phyloP scores from a whole-genome alignment of 1,140 invertebrate genomes.

The Mycetomoellerius zeteki region DNA sequence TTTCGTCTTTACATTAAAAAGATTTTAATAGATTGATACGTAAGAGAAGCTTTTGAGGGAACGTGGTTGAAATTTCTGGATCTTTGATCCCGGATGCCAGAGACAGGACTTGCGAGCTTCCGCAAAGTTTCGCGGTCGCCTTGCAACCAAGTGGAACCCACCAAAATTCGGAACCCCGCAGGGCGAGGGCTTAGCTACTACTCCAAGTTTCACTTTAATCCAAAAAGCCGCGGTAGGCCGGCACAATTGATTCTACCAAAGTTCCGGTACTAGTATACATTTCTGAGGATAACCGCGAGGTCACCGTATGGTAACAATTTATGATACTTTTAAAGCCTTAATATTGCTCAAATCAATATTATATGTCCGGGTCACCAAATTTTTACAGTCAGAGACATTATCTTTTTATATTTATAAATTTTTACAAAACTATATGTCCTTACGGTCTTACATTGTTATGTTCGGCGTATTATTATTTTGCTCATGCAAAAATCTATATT shows the following conservation, averaged over 20 bases:
- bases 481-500: background rate
- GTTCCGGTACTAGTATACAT: slow-evolving; percentile 49
- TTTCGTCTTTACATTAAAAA: background rate
- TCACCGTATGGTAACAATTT: slow-evolving; percentile 10
- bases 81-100: slow-evolving; percentile 10
- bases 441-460: background rate
- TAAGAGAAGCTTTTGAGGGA: background rate
- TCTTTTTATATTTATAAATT: background rate
- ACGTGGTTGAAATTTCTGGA: slow-evolving; percentile 28
- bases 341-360: background rate
- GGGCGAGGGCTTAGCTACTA: slow-evolving; percentile 81
- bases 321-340: slow-evolving; percentile 8
- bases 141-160: slow-evolving; percentile 62
- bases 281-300: slow-evolving; percentile 37
- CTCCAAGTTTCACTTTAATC: slow-evolving; percentile 87
- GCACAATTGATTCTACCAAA: slow-evolving; percentile 85
- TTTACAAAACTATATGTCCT: background rate
- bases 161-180: slow-evolving; percentile 82
- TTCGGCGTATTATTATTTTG: background rate
- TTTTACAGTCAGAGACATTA: background rate
- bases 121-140: slow-evolving; percentile 74
- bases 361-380: background rate
- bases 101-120: slow-evolving; percentile 52
- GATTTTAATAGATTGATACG: background rate
- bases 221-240: slow-evolving; percentile 86